Evolutionary conservation across 2,888 invertebrate species (phyloP).

Genomic region (Liodrosophila aerea): DNA sequence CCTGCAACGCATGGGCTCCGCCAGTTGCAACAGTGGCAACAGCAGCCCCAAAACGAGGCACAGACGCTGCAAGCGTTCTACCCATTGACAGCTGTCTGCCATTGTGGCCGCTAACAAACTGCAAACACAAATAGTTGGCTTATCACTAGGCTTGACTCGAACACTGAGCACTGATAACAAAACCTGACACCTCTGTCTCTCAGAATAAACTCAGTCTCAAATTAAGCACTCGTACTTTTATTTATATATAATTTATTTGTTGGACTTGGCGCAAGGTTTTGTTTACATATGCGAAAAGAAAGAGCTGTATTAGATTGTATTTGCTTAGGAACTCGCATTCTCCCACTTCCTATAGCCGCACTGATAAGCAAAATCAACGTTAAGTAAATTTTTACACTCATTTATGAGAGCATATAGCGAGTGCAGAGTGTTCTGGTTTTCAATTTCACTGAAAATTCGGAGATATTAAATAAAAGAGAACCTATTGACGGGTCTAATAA

Average conservation of each 20-base stretch:
- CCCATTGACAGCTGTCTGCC: slow-evolving; percentile 32
- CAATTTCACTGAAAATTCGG: too few relatives aligned
- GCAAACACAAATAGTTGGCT: slow-evolving; percentile 19
- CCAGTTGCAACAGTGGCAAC: slow-evolving; percentile 3
- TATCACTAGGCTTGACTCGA: too few relatives aligned
- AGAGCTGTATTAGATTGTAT: too few relatives aligned
- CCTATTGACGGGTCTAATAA: too few relatives aligned
- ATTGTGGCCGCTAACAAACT: slow-evolving; percentile 39
- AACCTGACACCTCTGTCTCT: neutral
- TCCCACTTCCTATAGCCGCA: neutral
- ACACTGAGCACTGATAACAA: too few relatives aligned
- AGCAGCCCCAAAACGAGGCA: slow-evolving; percentile 6
- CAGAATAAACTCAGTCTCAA: slow-evolving; percentile 1
- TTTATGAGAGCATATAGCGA: neutral
- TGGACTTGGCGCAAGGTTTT: slow-evolving; percentile 6
- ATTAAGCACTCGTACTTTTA: slow-evolving; percentile 14
- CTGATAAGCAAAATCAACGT: slow-evolving; percentile 1
- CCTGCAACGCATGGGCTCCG: slow-evolving; percentile 43
- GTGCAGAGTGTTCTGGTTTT: too few relatives aligned
- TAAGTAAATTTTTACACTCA: too few relatives aligned
- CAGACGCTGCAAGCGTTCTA: neutral
- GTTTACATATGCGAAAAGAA: slow-evolving; percentile 17
- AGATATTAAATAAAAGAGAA: too few relatives aligned
- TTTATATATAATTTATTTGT: neutral
- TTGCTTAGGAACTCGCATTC: neutral